Base-by-base conservation (phyloP, 1,140 invertebrate genomes). In the Caenorhabditis tropicalis region DNA sequence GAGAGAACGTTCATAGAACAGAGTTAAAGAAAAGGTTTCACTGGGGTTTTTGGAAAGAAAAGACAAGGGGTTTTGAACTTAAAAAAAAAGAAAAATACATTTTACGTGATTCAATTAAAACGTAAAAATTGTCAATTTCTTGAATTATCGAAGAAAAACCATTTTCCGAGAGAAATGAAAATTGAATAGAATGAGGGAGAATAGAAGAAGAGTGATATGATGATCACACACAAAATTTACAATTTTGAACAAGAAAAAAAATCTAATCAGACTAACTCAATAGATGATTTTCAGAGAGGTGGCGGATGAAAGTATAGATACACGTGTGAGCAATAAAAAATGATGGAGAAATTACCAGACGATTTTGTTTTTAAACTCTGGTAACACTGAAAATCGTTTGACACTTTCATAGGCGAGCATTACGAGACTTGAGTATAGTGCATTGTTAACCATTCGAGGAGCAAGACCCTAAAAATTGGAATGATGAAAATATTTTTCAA, bases 331-430 rank as follows among this genome's bases (percentile, higher is more conserved):
- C 46, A 82, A 21, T 43, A 58, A 39, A 82, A 43, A 16, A 27
- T 27, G 24, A 43, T 16, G 10, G 10, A 12, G 27, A 12, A 19
- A 60, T 84, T 58, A 89, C 88, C 88, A 89, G 16, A 87, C 84
- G 43, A 89, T 83, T 12, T 83, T 56, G 21, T 87, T 70, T 43
- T 83, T 58, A 58, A 87, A 90, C 82, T 90, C 90, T 16, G 90
- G 90, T 7, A 91, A 56, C 21, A 90, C 89, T 39, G 70, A 89
- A 39, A 84, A 43, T 36, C 89, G 82, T 70, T 90, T 90, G 6
- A 91, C 90, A 27, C 87, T 87, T 56, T 90, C 89, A 51, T 90
- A 90, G 19, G 89, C 90, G 39, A 90, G 87, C 90, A 90, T 91
- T 19, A 91, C 83, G 19, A 90, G 70, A 70, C 86, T 88, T 4